Percentiles rank a stretch among this genome's conserved stretches.
Evolutionary conservation across 1,140 invertebrate species (phyloP).

Genomic region (Temnothorax longispinosus): DNA sequence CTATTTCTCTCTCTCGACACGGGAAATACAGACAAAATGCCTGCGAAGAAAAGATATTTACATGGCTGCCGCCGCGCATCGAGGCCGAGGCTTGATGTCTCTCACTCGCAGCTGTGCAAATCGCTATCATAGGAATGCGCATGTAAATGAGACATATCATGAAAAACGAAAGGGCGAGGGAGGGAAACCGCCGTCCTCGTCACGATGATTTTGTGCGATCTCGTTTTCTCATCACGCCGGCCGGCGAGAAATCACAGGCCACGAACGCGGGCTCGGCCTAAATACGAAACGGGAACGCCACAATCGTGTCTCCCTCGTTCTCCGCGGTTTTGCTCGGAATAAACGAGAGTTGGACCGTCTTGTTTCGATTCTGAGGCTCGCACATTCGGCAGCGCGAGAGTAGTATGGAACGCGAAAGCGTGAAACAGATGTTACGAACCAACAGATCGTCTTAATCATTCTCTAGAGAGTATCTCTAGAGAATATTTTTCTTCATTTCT

Average conservation of each 20-base stretch:
- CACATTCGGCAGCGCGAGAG: neutral
- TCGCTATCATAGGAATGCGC: constrained; percentile 8
- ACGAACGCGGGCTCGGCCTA: constrained; percentile 66
- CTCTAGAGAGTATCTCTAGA: no score
- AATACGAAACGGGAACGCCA: constrained; percentile 73
- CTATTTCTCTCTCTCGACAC: neutral
- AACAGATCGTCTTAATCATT: neutral
- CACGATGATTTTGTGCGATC: constrained; percentile 13
- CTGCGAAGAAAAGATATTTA: constrained; percentile 44
- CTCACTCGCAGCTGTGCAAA: constrained; percentile 49
- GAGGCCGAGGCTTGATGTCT: constrained; percentile 10
- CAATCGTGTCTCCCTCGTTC: constrained; percentile 66
- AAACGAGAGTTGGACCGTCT: constrained; percentile 61
- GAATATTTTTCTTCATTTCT: neutral
- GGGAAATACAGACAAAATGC: constrained; percentile 23
- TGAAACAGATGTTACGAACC: neutral
- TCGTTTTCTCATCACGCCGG: constrained; percentile 42
- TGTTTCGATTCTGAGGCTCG: neutral
- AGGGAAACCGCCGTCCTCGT: neutral
- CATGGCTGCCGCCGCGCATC: constrained; percentile 21
- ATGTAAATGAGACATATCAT: constrained; percentile 19
- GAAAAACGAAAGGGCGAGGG: constrained; percentile 51
- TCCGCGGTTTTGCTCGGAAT: constrained; percentile 67
- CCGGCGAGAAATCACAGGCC: constrained; percentile 63
- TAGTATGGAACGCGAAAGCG: neutral